A percentile compares a stretch with the other conserved stretches of the same genome.
These are phyloP conservation scores for Regulus satrapa DNA, from an alignment of 2,113 vertebrate species.

Conservation along the genomic window DNA sequence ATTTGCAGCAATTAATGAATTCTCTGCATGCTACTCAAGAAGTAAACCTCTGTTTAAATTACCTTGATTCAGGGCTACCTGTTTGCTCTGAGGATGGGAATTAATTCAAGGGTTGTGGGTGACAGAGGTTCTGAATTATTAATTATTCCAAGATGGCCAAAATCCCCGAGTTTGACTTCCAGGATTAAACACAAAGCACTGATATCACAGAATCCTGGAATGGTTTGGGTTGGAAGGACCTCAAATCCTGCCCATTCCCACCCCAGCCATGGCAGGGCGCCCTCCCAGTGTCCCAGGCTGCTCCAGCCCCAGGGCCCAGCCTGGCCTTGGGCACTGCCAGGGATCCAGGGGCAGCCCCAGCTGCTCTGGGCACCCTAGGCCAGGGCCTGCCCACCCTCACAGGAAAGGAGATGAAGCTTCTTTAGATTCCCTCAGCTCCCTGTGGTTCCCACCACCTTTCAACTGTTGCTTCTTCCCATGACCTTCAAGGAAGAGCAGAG, in stretches of 20 bases:
- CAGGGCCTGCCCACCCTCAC: neutral
- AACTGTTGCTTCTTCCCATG: neutral
- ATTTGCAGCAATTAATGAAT: neutral
- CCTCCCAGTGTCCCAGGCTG: neutral
- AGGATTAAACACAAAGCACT: neutral
- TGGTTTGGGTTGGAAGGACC: neutral
- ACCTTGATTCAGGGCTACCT: neutral
- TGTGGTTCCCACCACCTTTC: neutral
- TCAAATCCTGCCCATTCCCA: neutral
- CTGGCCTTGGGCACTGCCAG: neutral
- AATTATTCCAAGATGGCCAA: neutral
- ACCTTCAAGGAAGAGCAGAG: neutral
- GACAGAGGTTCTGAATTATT: neutral
- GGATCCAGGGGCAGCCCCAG: neutral
- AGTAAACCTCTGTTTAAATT: neutral
- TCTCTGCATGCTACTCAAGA: neutral
- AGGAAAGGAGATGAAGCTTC: neutral
- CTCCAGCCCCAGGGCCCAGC: fast-evolving
- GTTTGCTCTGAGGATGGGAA: neutral
- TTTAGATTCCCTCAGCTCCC: neutral
- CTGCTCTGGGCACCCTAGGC: neutral
- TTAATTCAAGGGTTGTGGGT: neutral
- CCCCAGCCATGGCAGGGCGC: neutral
- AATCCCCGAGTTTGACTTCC: neutral
- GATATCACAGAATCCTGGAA: neutral